These are phyloP conservation scores for Drosophila azteca DNA, from an alignment of 1,140 invertebrate species.

Conservation along the genomic window DNA sequence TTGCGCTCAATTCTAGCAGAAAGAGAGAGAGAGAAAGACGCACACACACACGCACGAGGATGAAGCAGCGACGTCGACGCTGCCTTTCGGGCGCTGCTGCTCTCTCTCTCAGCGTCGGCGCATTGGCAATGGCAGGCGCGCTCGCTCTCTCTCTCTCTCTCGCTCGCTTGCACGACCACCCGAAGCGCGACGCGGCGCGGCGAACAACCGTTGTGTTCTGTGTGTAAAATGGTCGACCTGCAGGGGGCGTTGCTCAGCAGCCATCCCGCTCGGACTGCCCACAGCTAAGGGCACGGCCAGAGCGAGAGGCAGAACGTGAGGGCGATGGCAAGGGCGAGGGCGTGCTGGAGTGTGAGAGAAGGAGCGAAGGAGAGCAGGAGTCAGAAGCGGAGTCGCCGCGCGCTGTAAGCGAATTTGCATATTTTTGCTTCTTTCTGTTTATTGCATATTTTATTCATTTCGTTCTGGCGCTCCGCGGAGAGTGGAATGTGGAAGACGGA, in stretches of 20 bases:
- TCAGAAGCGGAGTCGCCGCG: not conserved
- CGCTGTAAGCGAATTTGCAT: slow-evolving; percentile 71
- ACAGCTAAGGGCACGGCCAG: not conserved
- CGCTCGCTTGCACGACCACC: slow-evolving; percentile 7
- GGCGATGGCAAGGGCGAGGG: too few relatives aligned
- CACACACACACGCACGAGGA: slow-evolving; percentile 20
- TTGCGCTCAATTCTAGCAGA: slow-evolving; percentile 22
- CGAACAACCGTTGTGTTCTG: slow-evolving; percentile 3
- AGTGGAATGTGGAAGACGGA: slow-evolving; percentile 29
- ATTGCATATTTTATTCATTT: slow-evolving; percentile 81
- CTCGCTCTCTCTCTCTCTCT: slow-evolving; percentile 40
- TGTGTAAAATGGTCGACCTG: slow-evolving; percentile 72
- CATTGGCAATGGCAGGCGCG: slow-evolving; percentile 12
- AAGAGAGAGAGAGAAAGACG: not conserved
- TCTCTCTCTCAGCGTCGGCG: slow-evolving; percentile 42
- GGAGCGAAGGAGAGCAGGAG: not conserved
- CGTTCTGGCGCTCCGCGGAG: slow-evolving; percentile 64
- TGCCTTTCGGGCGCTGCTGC: slow-evolving; percentile 5
- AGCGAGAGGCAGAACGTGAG: not conserved
- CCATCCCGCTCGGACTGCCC: slow-evolving; percentile 36
- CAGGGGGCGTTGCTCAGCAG: slow-evolving; percentile 65
- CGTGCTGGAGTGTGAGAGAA: slow-evolving; percentile 6
- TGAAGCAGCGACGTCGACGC: slow-evolving; percentile 3
- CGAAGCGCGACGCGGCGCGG: too few relatives aligned
- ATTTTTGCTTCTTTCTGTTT: slow-evolving; percentile 72